A percentile compares a stretch with the other conserved stretches of the same genome.
Evolutionary conservation across 1,140 invertebrate genomes (phyloP).

Genomic region (Meloidogyne exigua): DNA sequence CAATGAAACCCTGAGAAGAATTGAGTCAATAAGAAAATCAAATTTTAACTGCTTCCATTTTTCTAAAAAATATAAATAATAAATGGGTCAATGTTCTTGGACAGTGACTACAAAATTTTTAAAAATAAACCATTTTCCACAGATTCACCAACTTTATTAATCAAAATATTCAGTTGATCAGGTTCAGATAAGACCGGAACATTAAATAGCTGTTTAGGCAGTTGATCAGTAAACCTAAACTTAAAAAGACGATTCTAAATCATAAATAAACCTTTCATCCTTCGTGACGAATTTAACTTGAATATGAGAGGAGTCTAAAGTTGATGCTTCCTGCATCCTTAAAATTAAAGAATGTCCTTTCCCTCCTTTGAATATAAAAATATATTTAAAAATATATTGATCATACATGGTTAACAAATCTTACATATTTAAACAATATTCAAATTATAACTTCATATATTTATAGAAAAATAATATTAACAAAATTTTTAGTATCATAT

Average conservation of each 20-base stretch:
- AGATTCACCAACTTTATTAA: slow-evolving; percentile 29
- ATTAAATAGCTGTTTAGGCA: slow-evolving; percentile 27
- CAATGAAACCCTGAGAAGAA: slow-evolving; percentile 44
- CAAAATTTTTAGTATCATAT: no score
- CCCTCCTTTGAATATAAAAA: no score
- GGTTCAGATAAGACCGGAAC: slow-evolving; percentile 24
- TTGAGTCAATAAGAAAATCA: slow-evolving; percentile 54
- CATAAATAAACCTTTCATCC: background rate
- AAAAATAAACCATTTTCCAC: slow-evolving; percentile 15
- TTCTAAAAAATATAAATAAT: slow-evolving; percentile 33
- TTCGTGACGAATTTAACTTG: slow-evolving; percentile 12
- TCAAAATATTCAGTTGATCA: slow-evolving; percentile 32
- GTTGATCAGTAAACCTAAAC: slow-evolving; percentile 2
- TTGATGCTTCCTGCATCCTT: background rate
- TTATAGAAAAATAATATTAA: no score
- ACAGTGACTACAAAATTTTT: background rate
- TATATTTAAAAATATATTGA: no score
- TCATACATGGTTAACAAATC: no score
- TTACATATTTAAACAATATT: no score
- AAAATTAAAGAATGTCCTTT: background rate
- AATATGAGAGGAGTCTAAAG: slow-evolving; percentile 5
- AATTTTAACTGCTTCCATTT: slow-evolving; percentile 50
- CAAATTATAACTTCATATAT: no score
- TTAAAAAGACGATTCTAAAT: background rate
- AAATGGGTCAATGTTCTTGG: background rate